Conservation (phyloP, 92 coral and sea anemone species). For the Anthopleura xanthogrammica region DNA sequence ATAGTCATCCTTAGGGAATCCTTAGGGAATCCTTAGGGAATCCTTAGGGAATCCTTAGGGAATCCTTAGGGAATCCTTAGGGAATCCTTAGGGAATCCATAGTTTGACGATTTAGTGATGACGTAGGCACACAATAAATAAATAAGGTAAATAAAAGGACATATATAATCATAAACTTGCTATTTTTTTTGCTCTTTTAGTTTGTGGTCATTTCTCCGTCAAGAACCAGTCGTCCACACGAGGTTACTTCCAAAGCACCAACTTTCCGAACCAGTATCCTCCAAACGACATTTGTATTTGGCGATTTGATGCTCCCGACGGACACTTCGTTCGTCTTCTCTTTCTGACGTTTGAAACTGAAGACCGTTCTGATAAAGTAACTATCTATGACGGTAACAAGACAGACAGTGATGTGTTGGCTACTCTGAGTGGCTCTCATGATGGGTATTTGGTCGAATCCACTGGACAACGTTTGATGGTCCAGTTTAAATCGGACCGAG, state of each 20-base stretch:
- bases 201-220: neutral
- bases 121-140: no score
- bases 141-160: no score
- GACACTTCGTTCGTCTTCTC: neutral
- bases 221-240: neutral
- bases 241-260: neutral
- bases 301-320: neutral
- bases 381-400: neutral
- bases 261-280: neutral
- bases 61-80: no score
- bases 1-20: no score
- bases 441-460: neutral
- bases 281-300: neutral
- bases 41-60: neutral
- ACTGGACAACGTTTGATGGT: neutral
- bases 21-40: neutral
- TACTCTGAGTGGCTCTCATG: neutral
- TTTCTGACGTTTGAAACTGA: neutral
- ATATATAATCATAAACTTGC: neutral
- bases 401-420: neutral
- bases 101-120: no score
- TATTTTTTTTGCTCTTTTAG: neutral
- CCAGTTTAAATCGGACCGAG: neutral
- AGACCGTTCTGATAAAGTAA: neutral
- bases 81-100: neutral